Percentiles rank a stretch among this genome's conserved stretches.
These are phyloP conservation scores for Nannobrachium achirus DNA, from an alignment of 2,113 vertebrate genomes.

Conservation along the genomic window DNA sequence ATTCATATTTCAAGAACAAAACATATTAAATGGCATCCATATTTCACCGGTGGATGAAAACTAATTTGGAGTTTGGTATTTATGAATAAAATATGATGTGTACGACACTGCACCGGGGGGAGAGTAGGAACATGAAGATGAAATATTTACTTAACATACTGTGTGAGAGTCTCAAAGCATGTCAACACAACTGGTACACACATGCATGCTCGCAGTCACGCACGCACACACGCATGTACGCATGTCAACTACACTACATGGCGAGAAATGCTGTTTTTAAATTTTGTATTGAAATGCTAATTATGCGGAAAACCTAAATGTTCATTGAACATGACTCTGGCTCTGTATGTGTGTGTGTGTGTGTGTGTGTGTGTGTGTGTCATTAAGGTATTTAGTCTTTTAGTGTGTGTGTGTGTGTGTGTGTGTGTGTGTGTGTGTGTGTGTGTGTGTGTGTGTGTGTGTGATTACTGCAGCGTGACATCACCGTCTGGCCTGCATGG, in stretches of 20 bases:
- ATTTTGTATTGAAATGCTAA: not conserved
- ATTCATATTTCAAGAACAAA: constrained; percentile 77
- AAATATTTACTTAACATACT: constrained; percentile 74
- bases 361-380: not conserved
- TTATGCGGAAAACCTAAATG: not conserved
- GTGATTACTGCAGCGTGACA: constrained; percentile 40
- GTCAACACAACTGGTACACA: constrained; percentile 20
- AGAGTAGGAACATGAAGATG: constrained; percentile 72
- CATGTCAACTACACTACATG: too few relatives aligned
- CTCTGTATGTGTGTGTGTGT: not conserved
- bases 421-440: constrained; percentile 13
- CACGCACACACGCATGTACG: not conserved
- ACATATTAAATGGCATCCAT: constrained; percentile 78
- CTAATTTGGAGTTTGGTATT: constrained; percentile 78
- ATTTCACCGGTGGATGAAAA: constrained; percentile 75
- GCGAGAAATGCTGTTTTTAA: not conserved
- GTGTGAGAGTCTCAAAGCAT: constrained; percentile 27
- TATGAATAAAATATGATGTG: constrained; percentile 81
- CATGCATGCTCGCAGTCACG: not conserved
- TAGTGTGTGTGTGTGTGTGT: not conserved
- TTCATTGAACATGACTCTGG: not conserved
- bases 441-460: constrained; percentile 32
- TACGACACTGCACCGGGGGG: constrained; percentile 70
- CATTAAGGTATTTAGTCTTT: not conserved
- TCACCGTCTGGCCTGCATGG: too few relatives aligned